Evolutionary conservation across 2,797 vertebrate genomes (phyloP), one percentile per base, ranked within the genome.

Genomic region (Megaceryle alcyon): DNA sequence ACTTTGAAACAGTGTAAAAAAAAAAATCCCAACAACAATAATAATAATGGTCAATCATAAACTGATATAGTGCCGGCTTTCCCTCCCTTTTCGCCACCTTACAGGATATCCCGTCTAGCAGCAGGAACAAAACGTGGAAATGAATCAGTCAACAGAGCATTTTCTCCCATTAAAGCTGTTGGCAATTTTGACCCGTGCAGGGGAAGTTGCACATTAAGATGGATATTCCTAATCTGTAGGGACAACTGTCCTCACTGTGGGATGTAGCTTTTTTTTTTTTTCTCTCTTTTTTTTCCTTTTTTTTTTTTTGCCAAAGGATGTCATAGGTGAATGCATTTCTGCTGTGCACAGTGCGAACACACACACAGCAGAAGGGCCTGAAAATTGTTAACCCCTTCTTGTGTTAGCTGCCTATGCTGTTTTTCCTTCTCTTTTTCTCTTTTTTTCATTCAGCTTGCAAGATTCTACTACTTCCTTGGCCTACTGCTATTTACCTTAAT

Each of bases 61-160:
- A 93, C 83, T 94, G 98, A 98, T 97, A 97, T 92, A 97, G 96
- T 92, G 88, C 93, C 18, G 77, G 92, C 91, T 96, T 93, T 96
- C 95, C 97, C 97, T 98, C 97, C 97, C 97, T 97, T 95, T 97
- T 97, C 43, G 9, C 97, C 97, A 97, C 98, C 98, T 97, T 96
- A 96, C 98, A 98, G 98, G 98, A 98, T 98, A 98, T 98, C 98
- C 98, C 25, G 98, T 98, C 98, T 98, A 95, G 97, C 96, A 97
- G 98, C 96, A 97, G 94, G 97, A 98, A 98, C 98, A 98, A 98
- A 98, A 97, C 97, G 88, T 97, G 98, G 98, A 98, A 98, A 98
- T 98, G 98, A 98, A 98, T 98, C 98, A 98, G 98, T 97, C 82
- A 97, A 98, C 98, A 98, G 97, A 98, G 96, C 98, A 97, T 98